Conservation (phyloP, 2,113 vertebrate species). For the Sceloporus undulatus region DNA sequence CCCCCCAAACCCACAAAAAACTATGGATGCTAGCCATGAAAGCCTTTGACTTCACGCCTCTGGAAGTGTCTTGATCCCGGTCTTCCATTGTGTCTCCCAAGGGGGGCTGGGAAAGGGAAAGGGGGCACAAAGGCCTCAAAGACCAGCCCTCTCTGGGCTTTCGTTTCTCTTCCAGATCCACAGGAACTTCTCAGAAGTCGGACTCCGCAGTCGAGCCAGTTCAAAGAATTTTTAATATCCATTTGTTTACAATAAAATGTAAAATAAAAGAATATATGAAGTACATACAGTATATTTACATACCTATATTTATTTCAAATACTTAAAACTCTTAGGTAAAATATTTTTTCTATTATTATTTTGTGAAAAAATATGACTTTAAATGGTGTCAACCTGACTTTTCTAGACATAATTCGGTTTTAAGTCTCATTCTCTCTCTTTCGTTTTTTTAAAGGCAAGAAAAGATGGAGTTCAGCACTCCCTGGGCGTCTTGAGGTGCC, state of each 20-base stretch:
- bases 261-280: conserved; percentile 87
- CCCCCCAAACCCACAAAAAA: too few species aligned
- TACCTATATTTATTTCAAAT: conserved; percentile 80
- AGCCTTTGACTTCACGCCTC: too few species aligned
- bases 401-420: conserved; percentile 81
- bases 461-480: conserved; percentile 74
- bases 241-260: conserved; percentile 82
- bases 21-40: too few species aligned
- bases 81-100: too few species aligned
- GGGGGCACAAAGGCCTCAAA: not conserved
- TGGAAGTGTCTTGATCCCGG: too few species aligned
- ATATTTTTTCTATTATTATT: conserved; percentile 81
- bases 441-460: conserved; percentile 76
- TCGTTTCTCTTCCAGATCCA: not conserved
- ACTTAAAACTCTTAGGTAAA: conserved; percentile 86
- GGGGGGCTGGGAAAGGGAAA: rapidly evolving
- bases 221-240: conserved; percentile 78
- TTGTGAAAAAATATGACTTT: conserved; percentile 87
- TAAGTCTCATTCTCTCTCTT: conserved; percentile 70
- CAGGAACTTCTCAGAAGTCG: not conserved
- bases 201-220: conserved; percentile 70
- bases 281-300: conserved; percentile 84
- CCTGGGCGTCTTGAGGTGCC: conserved; percentile 69
- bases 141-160: too few species aligned
- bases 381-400: conserved; percentile 78